Conservation (phyloP, 2,113 vertebrate species). For the Gasterosteus nipponicus region DNA sequence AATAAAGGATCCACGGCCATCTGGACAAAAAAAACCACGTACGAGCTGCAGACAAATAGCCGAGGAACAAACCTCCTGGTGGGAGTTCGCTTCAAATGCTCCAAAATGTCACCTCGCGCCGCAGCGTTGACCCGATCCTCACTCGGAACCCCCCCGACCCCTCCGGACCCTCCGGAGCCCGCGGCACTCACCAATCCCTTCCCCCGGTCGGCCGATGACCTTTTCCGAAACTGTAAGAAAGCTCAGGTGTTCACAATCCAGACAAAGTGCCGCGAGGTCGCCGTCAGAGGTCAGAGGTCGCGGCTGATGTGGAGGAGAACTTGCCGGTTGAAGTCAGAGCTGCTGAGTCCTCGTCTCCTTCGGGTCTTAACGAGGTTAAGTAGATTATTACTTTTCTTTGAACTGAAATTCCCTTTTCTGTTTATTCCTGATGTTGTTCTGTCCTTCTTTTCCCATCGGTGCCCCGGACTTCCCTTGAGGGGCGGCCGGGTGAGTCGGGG, state of each 20-base stretch:
- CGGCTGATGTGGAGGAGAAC: background rate
- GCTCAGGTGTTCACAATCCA: slow-evolving; percentile 25
- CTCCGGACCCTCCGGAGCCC: background rate
- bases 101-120: slow-evolving; percentile 42
- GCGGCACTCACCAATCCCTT: slow-evolving; percentile 21
- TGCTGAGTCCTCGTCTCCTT: slow-evolving; percentile 8
- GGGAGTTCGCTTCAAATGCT: slow-evolving; percentile 4
- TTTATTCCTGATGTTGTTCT: background rate
- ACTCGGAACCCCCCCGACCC: slow-evolving; percentile 13
- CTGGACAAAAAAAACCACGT: slow-evolving; percentile 52
- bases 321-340: slow-evolving; percentile 28
- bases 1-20: slow-evolving; percentile 53
- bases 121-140: slow-evolving; percentile 37
- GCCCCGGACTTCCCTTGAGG: slow-evolving; percentile 28
- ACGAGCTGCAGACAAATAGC: slow-evolving; percentile 61
- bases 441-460: background rate
- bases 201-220: slow-evolving; percentile 1
- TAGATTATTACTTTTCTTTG: background rate
- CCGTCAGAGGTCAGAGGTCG: slow-evolving; percentile 38
- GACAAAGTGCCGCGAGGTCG: background rate
- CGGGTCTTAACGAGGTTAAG: background rate
- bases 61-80: slow-evolving; percentile 18
- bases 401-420: background rate
- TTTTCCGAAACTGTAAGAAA: slow-evolving; percentile 31
- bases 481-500: slow-evolving; percentile 36